Evolutionary conservation across 1,140 invertebrate genomes (phyloP), one percentile per base, ranked within the genome.

Genomic region (Brachionus sp.): DNA sequence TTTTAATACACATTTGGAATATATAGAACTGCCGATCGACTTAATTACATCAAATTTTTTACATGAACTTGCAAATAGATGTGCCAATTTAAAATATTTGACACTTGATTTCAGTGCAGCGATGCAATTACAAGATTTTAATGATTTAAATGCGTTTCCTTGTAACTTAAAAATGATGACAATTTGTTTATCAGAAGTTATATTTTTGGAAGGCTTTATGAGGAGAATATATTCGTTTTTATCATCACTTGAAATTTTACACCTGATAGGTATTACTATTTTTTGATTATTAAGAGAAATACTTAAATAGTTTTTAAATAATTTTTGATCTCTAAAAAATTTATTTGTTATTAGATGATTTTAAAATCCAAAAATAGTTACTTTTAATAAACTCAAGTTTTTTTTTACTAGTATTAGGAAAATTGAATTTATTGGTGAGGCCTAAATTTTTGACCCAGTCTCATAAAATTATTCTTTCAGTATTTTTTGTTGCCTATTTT

Each of bases 171-270:
- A 93, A 35, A 97, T 96, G 86, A 92, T 99, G 90, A 98, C 96
- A 88, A 95, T 99, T 86, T 99, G 97, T 86, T 90, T 99, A 0
- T 98, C 96, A 0, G 97, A 99, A 89, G 97, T 99, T 66, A 99
- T 99, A 87, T 99, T 99, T 89, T 96, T 99, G 93, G 98, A 99
- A 89, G 98, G 97, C n/a, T 99, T 99, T 87, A 98, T 99, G 95
- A 90, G 98, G 84, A 97, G 99, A 89, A 98, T 99, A 84, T 99
- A 99, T 88, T 98, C 98, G 87, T 99, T 98, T 87, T 97, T 99
- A 86, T 98, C 98, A 84, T 97, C 97, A 7, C 88, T 99, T n/a
- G 95, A 99, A 91, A 95, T 98, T 84, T 90, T 99, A 37, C 97
- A 99, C 90, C 91, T 99, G 25, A 96, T 99, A 87, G 98, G 95